phyloP scores from a whole-genome alignment of 2,113 vertebrate species.

The Varanus salvator region DNA sequence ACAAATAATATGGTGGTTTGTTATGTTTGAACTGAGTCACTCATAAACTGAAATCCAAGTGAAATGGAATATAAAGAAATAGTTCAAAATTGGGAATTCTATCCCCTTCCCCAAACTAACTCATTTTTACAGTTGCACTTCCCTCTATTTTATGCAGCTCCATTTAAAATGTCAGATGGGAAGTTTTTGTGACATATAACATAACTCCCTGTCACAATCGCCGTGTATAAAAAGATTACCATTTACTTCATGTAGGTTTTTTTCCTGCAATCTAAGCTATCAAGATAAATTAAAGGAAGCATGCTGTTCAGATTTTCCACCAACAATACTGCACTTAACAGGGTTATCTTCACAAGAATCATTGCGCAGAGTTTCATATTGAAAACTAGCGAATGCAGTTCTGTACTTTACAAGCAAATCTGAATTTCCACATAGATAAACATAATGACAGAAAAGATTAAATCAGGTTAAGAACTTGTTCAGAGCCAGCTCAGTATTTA shows the following conservation, averaged over 20 bases:
- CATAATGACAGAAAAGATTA: background rate
- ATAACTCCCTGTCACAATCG: background rate
- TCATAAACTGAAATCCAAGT: background rate
- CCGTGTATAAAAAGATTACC: background rate
- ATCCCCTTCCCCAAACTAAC: too few species aligned
- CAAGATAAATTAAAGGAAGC: background rate
- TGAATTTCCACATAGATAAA: slow-evolving; percentile 11
- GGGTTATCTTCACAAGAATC: background rate
- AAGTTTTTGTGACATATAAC: background rate
- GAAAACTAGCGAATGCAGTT: background rate
- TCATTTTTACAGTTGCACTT: background rate
- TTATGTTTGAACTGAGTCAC: background rate
- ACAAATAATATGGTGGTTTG: background rate
- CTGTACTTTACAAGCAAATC: slow-evolving; percentile 10
- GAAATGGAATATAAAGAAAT: background rate
- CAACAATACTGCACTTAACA: background rate
- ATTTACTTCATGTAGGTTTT: background rate
- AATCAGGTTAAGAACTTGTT: slow-evolving; percentile 5
- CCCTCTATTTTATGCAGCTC: background rate
- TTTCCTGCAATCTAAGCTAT: background rate
- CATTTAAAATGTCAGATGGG: background rate
- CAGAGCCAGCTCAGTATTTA: slow-evolving; percentile 25
- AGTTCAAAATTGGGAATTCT: background rate
- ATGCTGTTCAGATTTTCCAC: background rate
- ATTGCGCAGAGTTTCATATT: background rate